Evolutionary conservation across 2,888 invertebrate species (phyloP).

Genomic region (Zygaena filipendulae): DNA sequence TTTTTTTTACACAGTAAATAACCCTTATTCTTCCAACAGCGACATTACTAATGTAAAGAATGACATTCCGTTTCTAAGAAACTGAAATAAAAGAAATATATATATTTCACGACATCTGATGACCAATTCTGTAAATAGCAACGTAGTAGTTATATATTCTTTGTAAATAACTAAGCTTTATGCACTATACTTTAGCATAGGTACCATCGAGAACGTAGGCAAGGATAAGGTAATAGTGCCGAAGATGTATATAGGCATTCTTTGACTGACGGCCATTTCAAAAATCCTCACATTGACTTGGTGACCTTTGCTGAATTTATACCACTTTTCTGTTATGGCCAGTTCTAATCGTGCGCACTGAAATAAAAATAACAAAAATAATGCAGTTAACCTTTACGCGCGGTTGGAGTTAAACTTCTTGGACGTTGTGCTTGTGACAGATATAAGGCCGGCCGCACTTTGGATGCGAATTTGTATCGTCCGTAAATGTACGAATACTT

Average conservation of each 20-base stretch:
- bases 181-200: too few species aligned
- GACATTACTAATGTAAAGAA: constrained; percentile 58
- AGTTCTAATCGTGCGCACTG: constrained; percentile 38
- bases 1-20: too few species aligned
- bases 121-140: too few species aligned
- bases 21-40: constrained; percentile 31
- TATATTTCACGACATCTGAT: too few species aligned
- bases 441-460: too few species aligned
- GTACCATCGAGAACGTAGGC: constrained; percentile 57
- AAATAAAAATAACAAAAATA: constrained; percentile 19
- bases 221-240: constrained; percentile 43
- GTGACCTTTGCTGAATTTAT: constrained; percentile 36
- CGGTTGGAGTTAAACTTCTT: too few species aligned
- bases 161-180: too few species aligned
- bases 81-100: constrained; percentile 56
- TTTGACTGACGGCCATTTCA: constrained; percentile 40
- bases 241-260: constrained; percentile 55
- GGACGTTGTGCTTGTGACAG: too few species aligned
- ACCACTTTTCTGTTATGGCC: constrained; percentile 49
- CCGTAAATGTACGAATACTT: too few species aligned
- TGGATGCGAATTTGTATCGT: too few species aligned
- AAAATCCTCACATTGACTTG: constrained; percentile 38
- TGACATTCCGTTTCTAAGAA: constrained; percentile 52
- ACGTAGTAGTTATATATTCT: too few species aligned
- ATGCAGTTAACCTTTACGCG: too few species aligned